Evolutionary conservation across 2,113 vertebrate genomes (phyloP).

Genomic region (Taurulus bubalis): DNA sequence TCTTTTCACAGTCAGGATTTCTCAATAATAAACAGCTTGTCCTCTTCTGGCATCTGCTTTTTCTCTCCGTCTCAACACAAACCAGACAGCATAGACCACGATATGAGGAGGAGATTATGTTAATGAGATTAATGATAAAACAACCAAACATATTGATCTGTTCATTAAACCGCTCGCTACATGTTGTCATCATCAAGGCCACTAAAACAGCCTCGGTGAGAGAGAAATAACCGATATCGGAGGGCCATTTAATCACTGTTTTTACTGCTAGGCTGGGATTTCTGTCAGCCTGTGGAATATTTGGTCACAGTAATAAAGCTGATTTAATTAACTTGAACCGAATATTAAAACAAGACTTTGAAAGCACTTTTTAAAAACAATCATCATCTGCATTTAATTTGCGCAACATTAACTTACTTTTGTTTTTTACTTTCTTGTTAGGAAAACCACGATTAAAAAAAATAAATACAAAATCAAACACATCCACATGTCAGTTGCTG

Average conservation of each 20-base stretch:
- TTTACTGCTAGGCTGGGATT: slow-evolving; percentile 18
- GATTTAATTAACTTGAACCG: slow-evolving; percentile 27
- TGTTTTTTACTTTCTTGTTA: not conserved
- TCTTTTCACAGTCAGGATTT: not conserved
- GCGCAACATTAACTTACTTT: not conserved
- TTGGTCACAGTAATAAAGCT: slow-evolving; percentile 10
- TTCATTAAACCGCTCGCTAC: slow-evolving; percentile 22
- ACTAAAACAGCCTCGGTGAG: not conserved
- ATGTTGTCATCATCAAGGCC: not conserved
- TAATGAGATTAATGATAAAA: slow-evolving; percentile 20
- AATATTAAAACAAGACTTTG: slow-evolving; percentile 1
- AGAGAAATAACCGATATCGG: slow-evolving; percentile 12
- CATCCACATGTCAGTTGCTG: not conserved
- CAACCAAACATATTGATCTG: slow-evolving; percentile 5
- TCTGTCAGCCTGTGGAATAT: slow-evolving; percentile 20
- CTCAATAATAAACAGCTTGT: slow-evolving; percentile 1
- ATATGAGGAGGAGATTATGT: not conserved
- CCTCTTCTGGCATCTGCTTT: not conserved
- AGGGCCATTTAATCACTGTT: slow-evolving; percentile 28
- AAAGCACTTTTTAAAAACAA: slow-evolving; percentile 1
- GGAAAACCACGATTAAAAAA: not conserved
- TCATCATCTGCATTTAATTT: not conserved
- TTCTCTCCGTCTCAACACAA: not conserved
- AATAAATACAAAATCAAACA: not conserved
- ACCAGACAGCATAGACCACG: slow-evolving; percentile 3